Base-by-base conservation (phyloP, 2,113 vertebrate species). In the Centropristis striata region DNA sequence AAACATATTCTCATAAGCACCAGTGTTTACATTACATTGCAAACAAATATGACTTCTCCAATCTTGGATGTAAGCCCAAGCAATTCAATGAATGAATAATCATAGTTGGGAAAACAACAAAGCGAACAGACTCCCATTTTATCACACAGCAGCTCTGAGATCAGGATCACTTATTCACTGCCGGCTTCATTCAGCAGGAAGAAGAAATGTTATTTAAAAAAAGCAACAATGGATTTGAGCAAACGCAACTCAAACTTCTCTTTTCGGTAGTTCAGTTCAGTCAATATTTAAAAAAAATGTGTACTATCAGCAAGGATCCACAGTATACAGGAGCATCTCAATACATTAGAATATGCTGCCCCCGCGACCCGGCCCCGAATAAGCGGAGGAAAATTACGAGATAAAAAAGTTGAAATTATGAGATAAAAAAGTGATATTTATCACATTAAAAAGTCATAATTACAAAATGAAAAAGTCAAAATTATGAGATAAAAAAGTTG, bases 11-110 rank as follows among this genome's bases (percentile, higher is more conserved):
- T 21, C 14, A 59, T 61, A 18, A 71, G 66, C 11, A 8, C 7
- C 32, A 0, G 49, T 70, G 27, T 57, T 73, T 41, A 44, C 49
- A 64, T 5, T 25, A 13, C 36, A 20, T 27, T 50, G 39, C 25
- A 39, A 54, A 11, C 0, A 53, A 50, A 74, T 64, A 47, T 6
- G 8, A 72, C 25, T 36, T 51, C 3, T 72, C 4, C 3, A 14
- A 11, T 41, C 41, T 44, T 57, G 23, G 49, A 50, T 63, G 10
- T n/a, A 50, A 78, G 58, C 23, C 37, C 23, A 68, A 72, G 57
- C n/a, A 72, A 61, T 23, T 46, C 3, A 8, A 57, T 37, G 39
- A 41, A 18, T 44, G 16, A 63, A 28, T 27, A 39, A 53, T 41
- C 1, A 7, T 13, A 21, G 54, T 4, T 71, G 46, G n/a, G 25